Evolutionary conservation across 2,113 vertebrate species (phyloP), one percentile per base, ranked within the genome.

Genomic region (Polypterus senegalus): DNA sequence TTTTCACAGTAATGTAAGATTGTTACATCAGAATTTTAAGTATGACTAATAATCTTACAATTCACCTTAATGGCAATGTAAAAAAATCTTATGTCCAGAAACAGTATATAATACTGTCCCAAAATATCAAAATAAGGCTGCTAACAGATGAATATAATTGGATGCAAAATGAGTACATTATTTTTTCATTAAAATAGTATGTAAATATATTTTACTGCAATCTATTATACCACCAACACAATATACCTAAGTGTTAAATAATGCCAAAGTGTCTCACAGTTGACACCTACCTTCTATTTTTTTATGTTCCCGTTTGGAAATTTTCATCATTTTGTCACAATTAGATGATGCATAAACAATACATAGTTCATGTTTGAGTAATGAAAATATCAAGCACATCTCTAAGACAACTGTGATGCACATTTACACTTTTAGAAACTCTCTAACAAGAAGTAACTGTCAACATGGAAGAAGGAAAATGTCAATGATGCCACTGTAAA

Each of bases 391-490:
- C 74, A 79, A 63, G 66, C 66, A 61, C 63, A 68, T 71, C 68
- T 67, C 68, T 56, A 62, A 74, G 73, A 82, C 77, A 72, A 73
- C 65, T 70, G 61, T 73, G 75, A 74, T 79, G 73, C 73, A 70
- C 71, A 83, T 81, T 75, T 82, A 80, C 65, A 68, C 71, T 66
- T 66, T 49, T 72, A 65, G 73, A 81, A 75, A 79, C 71, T 63
- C 61, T 54, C 71, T 68, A 85, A 81, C 83, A 84, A 83, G 78
- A 75, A 75, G 60, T 69, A 75, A 77, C 81, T 83, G 84, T 86
- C 83, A 85, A 77, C 68, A 67, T 79, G 75, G 72, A 71, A 79
- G 81, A 81, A 79, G 72, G 73, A 72, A 85, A 86, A 86, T 85
- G 81, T 80, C 81, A 86, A 57, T 72, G 72, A 76, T 84, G 77